Evolutionary conservation across 1,140 invertebrate species (phyloP).

Genomic region (Samia ricini): DNA sequence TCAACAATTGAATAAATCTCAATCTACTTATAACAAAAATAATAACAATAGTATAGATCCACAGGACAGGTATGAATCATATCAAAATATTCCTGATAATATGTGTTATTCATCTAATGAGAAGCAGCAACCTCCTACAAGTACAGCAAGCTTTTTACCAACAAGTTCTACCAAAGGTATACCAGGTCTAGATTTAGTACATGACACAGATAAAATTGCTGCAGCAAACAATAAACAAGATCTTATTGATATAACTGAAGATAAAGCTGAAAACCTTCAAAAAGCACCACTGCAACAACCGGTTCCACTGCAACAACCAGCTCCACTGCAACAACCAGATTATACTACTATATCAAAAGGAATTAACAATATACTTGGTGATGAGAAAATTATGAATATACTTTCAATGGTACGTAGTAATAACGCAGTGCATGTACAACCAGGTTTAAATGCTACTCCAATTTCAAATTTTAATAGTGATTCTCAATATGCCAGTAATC

Average conservation of each 20-base stretch:
- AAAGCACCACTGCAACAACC: conserved; percentile 39
- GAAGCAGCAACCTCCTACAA: neutral
- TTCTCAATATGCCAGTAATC: conserved; percentile 15
- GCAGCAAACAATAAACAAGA: conserved; percentile 32
- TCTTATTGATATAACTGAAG: conserved; percentile 61
- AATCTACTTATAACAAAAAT: conserved; percentile 35
- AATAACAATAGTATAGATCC: conserved; percentile 35
- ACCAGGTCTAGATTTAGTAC: conserved; percentile 82
- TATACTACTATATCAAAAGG: conserved; percentile 79
- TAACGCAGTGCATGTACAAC: conserved; percentile 8
- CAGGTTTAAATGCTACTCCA: conserved; percentile 18
- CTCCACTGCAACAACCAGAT: conserved; percentile 57
- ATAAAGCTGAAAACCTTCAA: conserved; percentile 18
- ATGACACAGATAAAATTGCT: conserved; percentile 46
- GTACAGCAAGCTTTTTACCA: conserved; percentile 46
- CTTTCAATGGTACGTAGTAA: conserved; percentile 70
- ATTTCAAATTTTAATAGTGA: conserved; percentile 12
- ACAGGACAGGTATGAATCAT: conserved; percentile 48
- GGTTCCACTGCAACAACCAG: conserved; percentile 53
- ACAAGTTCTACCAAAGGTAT: conserved; percentile 72
- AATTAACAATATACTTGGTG: conserved; percentile 79
- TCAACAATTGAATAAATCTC: conserved; percentile 21
- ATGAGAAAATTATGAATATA: conserved; percentile 79
- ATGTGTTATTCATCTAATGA: conserved; percentile 12
- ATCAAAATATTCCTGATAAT: conserved; percentile 23